Conservation (phyloP, 2,888 invertebrate species). For the Pyrrhosoma nymphula region DNA sequence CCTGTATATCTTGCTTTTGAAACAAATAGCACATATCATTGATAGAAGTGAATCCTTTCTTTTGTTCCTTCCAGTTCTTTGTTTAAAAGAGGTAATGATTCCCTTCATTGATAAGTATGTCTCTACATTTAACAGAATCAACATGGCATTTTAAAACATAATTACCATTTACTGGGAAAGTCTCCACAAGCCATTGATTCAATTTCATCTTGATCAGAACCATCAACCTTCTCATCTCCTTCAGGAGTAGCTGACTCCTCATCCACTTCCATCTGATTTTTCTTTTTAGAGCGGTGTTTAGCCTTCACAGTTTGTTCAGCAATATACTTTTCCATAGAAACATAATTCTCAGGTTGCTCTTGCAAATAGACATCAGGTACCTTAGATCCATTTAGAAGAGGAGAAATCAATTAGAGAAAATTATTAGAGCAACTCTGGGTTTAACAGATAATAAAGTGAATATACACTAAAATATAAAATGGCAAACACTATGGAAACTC, state of each 20-base stretch:
- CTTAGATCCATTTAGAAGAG: background rate
- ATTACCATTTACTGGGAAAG: background rate
- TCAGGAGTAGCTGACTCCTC: background rate
- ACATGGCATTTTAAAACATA: background rate
- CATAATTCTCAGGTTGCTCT: conserved; percentile 75
- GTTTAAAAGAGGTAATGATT: too few relatives aligned
- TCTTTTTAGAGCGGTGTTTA: conserved; percentile 69
- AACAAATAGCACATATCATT: too few relatives aligned
- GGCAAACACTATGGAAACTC: background rate
- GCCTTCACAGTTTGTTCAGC: conserved; percentile 66
- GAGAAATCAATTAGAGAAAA: background rate
- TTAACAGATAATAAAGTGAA: background rate
- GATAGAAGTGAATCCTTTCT: too few relatives aligned
- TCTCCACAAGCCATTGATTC: background rate
- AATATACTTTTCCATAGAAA: conserved; percentile 74
- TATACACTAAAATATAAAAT: background rate
- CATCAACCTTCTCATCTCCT: background rate
- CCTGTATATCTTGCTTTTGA: too few relatives aligned
- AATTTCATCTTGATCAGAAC: background rate
- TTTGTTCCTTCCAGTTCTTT: too few relatives aligned
- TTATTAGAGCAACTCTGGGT: background rate
- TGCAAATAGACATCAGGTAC: conserved; percentile 72
- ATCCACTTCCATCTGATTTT: conserved; percentile 76
- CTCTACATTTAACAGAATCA: background rate
- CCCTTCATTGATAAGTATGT: background rate